Evolutionary conservation across 1,140 invertebrate genomes (phyloP).

Genomic region (Trichonephila clavipes): DNA sequence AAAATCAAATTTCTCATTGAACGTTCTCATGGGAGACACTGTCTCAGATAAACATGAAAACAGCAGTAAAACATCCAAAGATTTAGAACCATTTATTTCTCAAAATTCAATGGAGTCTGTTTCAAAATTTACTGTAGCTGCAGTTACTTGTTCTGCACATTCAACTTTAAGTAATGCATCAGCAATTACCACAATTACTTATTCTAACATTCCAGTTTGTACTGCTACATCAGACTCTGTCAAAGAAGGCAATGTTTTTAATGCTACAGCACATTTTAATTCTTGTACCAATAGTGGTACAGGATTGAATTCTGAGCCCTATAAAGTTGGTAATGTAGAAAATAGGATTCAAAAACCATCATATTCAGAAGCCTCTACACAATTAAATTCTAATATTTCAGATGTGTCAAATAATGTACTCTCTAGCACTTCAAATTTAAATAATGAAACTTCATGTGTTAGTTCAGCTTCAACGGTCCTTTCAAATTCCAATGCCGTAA

Average conservation of each 20-base stretch:
- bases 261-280: neutral
- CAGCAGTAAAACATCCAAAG: neutral
- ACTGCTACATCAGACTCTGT: neutral
- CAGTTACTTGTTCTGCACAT: neutral
- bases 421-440: neutral
- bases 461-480: neutral
- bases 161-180: neutral
- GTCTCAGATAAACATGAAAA: conserved; percentile 2
- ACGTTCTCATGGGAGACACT: conserved; percentile 58
- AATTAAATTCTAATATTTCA: neutral
- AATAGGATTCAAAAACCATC: neutral
- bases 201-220: neutral
- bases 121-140: neutral
- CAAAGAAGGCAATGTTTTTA: neutral
- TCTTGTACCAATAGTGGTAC: neutral
- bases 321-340: neutral
- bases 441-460: neutral
- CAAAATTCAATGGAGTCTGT: neutral
- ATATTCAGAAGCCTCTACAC: neutral
- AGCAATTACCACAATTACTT: neutral
- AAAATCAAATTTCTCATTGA: conserved; percentile 70
- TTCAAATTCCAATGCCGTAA: neutral
- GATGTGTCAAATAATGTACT: neutral
- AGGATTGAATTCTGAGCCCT: neutral
- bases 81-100: neutral